Conservation (phyloP, 2,888 invertebrate genomes). For the Blomia tropicalis region DNA sequence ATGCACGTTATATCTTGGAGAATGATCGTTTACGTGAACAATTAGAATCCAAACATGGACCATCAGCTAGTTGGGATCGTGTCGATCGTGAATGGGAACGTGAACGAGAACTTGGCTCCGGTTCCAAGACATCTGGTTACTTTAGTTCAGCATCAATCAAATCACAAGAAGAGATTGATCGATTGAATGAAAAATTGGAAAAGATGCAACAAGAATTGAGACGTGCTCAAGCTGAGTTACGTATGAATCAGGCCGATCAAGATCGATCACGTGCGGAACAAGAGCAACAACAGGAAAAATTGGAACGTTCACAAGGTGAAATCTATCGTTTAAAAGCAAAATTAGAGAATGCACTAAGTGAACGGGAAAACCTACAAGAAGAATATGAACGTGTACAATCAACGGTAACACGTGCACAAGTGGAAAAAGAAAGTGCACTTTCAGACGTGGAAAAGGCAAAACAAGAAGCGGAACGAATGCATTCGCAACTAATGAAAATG, state of each 20-base stretch:
- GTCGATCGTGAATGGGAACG: constrained; percentile 22
- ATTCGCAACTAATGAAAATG: constrained; percentile 72
- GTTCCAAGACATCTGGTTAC: constrained; percentile 11
- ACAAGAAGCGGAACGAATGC: constrained; percentile 38
- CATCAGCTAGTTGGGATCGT: constrained; percentile 18
- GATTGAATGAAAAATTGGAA: constrained; percentile 61
- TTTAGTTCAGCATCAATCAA: constrained; percentile 3
- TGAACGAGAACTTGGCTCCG: constrained; percentile 20
- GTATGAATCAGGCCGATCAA: constrained; percentile 78
- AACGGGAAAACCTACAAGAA: constrained; percentile 77
- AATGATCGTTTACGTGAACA: constrained; percentile 60
- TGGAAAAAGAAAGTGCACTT: constrained; percentile 64
- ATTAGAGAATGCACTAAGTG: constrained; percentile 82
- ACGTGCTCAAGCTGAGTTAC: constrained; percentile 69
- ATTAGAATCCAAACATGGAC: constrained; percentile 31
- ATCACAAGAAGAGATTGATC: constrained; percentile 43
- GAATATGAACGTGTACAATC: constrained; percentile 75
- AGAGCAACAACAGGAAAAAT: constrained; percentile 68
- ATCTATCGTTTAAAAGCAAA: constrained; percentile 83
- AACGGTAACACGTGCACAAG: constrained; percentile 63
- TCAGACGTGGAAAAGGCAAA: constrained; percentile 32
- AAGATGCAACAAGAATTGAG: constrained; percentile 66
- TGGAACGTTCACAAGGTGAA: constrained; percentile 85
- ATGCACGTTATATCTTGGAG: constrained; percentile 43
- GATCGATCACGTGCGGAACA: constrained; percentile 48